phyloP scores from a whole-genome alignment of 1,140 invertebrate species.

The Yoshiicerus persimilis region DNA sequence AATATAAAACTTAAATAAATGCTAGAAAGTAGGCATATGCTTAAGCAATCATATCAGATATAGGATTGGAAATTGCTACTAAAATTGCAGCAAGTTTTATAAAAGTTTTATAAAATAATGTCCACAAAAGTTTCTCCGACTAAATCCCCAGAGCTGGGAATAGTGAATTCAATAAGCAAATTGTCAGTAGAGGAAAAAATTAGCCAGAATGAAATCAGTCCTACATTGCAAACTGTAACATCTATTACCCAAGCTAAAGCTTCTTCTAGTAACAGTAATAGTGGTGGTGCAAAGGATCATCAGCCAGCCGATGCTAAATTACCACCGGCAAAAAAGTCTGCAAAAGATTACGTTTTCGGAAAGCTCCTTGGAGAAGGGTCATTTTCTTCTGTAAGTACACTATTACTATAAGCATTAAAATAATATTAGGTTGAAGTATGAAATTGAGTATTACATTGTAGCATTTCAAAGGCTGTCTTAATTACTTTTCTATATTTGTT shows the following conservation, averaged over 20 bases:
- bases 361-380: conserved; percentile 95
- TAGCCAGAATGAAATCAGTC: neutral
- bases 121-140: neutral
- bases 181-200: too few relatives aligned
- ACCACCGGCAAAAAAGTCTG: conserved; percentile 62
- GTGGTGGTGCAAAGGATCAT: neutral
- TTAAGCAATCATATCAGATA: too few relatives aligned
- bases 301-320: neutral
- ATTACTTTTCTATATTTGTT: neutral
- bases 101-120: neutral
- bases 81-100: too few relatives aligned
- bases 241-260: neutral
- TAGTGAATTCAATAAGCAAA: neutral
- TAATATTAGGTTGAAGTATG: neutral
- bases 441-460: neutral
- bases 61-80: too few relatives aligned
- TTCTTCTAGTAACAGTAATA: neutral
- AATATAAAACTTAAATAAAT: too few relatives aligned
- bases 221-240: neutral
- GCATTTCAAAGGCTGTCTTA: too few relatives aligned
- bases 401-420: neutral
- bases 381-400: conserved; percentile 78
- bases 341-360: conserved; percentile 92
- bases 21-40: too few relatives aligned
- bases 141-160: neutral